Evolutionary conservation across 1,140 invertebrate species (phyloP), one percentile per base, ranked within the genome.

Genomic region (Camponotus vicinus): DNA sequence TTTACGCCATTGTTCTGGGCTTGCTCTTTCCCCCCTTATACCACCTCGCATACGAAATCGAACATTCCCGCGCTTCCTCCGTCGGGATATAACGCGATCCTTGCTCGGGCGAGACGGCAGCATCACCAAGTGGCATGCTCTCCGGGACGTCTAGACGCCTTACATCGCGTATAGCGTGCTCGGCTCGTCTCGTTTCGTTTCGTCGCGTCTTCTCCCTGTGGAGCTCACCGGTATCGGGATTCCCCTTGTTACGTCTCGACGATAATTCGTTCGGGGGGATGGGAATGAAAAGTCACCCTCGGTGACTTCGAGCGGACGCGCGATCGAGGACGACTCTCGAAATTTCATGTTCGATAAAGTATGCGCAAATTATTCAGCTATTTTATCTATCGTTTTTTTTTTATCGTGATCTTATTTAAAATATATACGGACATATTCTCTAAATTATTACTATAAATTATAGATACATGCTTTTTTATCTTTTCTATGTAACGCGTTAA

Each of bases 1-100:
- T 91, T 90, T 90, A 87, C 89, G 70, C 89, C 87, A 91, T 90
- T 91, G 91, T 91, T 90, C 86, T 80, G 82, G 82, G 66, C 82
- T 73, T 45, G 32, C 78, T 37, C 55, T 73, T 80, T 69, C 78
- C 27, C 27, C 27, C 27, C 9, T 27, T 27, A 27, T 27, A 45
- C 77, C 83, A 89, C 89, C 82, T 87, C 87, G 89, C 90, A 91
- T 91, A 87, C 91, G 85, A 89, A 91, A 92, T 78, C 90, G 90
- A 90, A 90, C 91, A 89, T 91, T 91, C 86, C 70, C 88, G 79
- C 83, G 90, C 86, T 83, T 88, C 85, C 77, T 80, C 76, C 61
- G 75, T 67, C 63, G 79, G 88, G 83, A 83, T 78, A 90, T 86
- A 83, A 86, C 89, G 83, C 89, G 89, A 90, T 90, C 79, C 32